phyloP scores from a whole-genome alignment of 1,140 invertebrate genomes.

The Drosophila oshimai region DNA sequence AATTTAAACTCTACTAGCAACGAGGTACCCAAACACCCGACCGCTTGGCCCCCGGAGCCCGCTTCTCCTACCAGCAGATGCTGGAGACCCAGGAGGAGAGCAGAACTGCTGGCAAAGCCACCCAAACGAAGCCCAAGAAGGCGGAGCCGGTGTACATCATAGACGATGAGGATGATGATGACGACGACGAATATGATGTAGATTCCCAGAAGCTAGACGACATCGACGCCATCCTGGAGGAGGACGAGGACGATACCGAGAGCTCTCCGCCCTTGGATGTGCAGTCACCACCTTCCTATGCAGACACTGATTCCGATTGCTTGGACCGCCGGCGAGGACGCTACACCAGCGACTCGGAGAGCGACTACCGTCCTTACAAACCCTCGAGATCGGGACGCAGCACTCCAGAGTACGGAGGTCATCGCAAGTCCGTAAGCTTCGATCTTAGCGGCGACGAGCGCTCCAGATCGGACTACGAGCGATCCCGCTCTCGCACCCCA shows the following conservation, averaged over 20 bases:
- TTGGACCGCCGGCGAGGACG: conserved; percentile 59
- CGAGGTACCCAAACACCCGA: conserved; percentile 69
- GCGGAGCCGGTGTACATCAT: conserved; percentile 76
- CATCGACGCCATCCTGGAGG: conserved; percentile 48
- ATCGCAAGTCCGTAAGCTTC: conserved; percentile 81
- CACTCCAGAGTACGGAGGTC: conserved; percentile 65
- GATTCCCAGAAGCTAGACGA: conserved; percentile 32
- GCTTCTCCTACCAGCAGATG: conserved; percentile 74
- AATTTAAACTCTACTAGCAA: conserved; percentile 65
- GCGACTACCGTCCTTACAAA: conserved; percentile 60
- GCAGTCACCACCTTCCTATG: conserved; percentile 64
- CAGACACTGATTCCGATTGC: conserved; percentile 71
- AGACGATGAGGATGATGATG: conserved; percentile 71
- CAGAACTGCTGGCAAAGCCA: background rate
- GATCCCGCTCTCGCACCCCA: conserved; percentile 69
- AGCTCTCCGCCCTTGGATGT: conserved; percentile 54
- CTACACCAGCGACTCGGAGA: conserved; percentile 80
- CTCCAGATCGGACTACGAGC: conserved; percentile 74
- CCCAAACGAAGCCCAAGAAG: conserved; percentile 46
- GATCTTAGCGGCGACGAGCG: conserved; percentile 81
- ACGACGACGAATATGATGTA: conserved; percentile 15
- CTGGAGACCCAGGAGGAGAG: conserved; percentile 45
- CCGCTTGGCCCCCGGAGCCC: conserved; percentile 48
- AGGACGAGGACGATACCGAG: conserved; percentile 52
- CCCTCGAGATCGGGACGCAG: conserved; percentile 68